A percentile compares a stretch with the other conserved stretches of the same genome.
Conservation (phyloP, 2,888 invertebrate genomes). For the Perizoma affinitatum region DNA sequence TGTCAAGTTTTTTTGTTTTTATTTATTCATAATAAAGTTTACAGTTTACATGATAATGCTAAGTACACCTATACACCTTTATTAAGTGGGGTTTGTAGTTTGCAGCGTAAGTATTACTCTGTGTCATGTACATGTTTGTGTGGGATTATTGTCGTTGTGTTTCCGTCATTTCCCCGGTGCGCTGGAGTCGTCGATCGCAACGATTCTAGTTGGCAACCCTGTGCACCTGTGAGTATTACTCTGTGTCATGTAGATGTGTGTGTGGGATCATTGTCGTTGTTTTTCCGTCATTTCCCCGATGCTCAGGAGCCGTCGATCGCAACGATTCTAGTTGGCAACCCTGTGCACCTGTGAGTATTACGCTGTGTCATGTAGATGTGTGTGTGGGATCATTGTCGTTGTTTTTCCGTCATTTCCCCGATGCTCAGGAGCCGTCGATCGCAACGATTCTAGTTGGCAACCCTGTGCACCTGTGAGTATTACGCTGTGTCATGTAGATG, state of each 20-base stretch:
- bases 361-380: constrained; percentile 34
- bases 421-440: constrained; percentile 76
- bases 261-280: constrained; percentile 3
- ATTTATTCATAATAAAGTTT: too few species aligned
- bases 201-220: constrained; percentile 22
- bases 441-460: constrained; percentile 38
- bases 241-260: too few species aligned
- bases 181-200: too few species aligned
- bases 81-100: too few species aligned
- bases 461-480: constrained; percentile 29
- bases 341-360: constrained; percentile 26
- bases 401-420: constrained; percentile 73
- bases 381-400: constrained; percentile 48
- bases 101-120: too few species aligned
- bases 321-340: constrained; percentile 14
- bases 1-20: too few species aligned
- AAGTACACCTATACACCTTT: too few species aligned
- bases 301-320: too few species aligned
- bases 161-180: too few species aligned
- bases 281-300: constrained; percentile 58
- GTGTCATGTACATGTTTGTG: too few species aligned
- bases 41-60: too few species aligned
- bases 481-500: constrained; percentile 29
- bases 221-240: constrained; percentile 17
- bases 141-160: too few species aligned